phyloP scores from a whole-genome alignment of 2,888 invertebrate species.

The Melikaiella ostensackeni region DNA sequence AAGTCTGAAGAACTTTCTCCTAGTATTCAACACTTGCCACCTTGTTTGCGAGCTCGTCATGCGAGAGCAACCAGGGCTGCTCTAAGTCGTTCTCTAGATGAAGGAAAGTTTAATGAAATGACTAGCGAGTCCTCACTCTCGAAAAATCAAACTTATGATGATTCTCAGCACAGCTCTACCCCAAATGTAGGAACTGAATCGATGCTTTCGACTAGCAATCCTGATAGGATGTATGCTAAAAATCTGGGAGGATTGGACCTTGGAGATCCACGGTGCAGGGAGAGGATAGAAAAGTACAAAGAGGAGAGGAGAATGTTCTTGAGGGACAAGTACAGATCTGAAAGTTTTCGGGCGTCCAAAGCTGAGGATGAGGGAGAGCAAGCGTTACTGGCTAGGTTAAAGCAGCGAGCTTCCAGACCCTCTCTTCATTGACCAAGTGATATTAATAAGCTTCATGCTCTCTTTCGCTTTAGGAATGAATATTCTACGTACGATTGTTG shows the following conservation, averaged over 20 bases:
- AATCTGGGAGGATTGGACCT: slow-evolving; percentile 73
- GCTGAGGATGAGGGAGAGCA: slow-evolving; percentile 73
- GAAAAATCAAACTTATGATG: slow-evolving; percentile 74
- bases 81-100: slow-evolving; percentile 72
- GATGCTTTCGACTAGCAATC: slow-evolving; percentile 55
- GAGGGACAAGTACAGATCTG: slow-evolving; percentile 91
- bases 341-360: slow-evolving; percentile 83
- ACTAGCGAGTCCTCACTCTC: slow-evolving; percentile 70
- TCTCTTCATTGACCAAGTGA: slow-evolving; percentile 71
- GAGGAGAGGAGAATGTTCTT: slow-evolving; percentile 92
- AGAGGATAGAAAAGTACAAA: slow-evolving; percentile 93
- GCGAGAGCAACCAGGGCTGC: slow-evolving; percentile 71
- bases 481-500: slow-evolving; percentile 23
- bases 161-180: slow-evolving; percentile 71
- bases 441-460: slow-evolving; percentile 55
- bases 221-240: slow-evolving; percentile 65
- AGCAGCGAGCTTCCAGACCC: slow-evolving; percentile 77
- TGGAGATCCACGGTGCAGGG: slow-evolving; percentile 79
- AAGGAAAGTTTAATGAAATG: slow-evolving; percentile 75
- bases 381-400: slow-evolving; percentile 75
- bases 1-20: slow-evolving; percentile 68
- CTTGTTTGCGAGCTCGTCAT: slow-evolving; percentile 80
- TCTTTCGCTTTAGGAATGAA: slow-evolving; percentile 32
- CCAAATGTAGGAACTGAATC: slow-evolving; percentile 70
- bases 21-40: slow-evolving; percentile 77